phyloP scores from a whole-genome alignment of 1,140 invertebrate genomes.

The Meteorus sp. region DNA sequence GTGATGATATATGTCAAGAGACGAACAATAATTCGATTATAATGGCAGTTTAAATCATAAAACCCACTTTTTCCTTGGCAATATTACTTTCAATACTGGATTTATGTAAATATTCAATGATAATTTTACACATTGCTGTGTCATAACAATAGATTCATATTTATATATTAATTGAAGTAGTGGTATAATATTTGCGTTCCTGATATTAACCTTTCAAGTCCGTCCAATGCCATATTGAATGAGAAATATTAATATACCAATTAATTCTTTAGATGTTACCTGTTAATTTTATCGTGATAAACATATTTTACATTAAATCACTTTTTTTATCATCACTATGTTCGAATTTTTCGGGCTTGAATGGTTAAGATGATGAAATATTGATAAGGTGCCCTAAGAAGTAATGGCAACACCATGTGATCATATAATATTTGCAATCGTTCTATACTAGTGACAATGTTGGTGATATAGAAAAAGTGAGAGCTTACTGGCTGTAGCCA shows the following conservation, averaged over 20 bases:
- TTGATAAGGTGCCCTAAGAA: conserved; percentile 3
- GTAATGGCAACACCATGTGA: not conserved
- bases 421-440: not conserved
- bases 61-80: no score
- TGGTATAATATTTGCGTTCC: not conserved
- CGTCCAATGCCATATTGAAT: no score
- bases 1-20: not conserved
- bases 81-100: no score
- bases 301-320: not conserved
- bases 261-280: not conserved
- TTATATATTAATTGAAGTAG: not conserved
- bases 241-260: no score
- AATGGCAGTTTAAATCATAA: no score
- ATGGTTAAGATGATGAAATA: conserved; percentile 8
- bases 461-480: conserved; percentile 6
- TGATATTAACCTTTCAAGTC: conserved; percentile 16
- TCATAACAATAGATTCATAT: not conserved
- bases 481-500: not conserved
- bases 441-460: not conserved
- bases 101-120: not conserved
- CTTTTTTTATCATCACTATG: not conserved
- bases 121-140: conserved; percentile 1
- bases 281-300: not conserved
- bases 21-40: no score
- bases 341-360: conserved; percentile 18